Evolutionary conservation across 2,888 invertebrate genomes (phyloP).

Genomic region (Tricholauxania praeusta): DNA sequence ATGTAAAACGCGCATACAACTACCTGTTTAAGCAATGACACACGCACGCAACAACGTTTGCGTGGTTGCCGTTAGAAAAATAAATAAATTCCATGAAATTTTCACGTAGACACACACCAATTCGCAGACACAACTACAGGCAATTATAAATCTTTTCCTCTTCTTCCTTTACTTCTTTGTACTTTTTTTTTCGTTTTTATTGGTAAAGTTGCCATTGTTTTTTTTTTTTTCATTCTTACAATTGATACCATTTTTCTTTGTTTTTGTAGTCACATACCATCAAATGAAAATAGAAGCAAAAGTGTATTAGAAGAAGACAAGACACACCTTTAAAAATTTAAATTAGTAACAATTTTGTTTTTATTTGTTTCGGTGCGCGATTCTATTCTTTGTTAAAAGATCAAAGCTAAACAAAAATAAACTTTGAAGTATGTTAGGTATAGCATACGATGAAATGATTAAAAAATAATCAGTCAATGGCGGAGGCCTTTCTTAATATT

Average conservation of each 20-base stretch:
- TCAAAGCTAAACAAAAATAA: no score
- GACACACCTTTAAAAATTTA: no score
- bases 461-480: no score
- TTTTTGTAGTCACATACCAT: not conserved
- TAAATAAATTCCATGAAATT: constrained; percentile 17
- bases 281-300: no score
- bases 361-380: no score
- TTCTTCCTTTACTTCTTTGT: constrained; percentile 15
- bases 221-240: constrained; percentile 40
- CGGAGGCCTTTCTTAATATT: no score
- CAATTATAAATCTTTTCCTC: constrained; percentile 19
- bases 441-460: no score
- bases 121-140: constrained; percentile 33
- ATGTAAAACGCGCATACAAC: not conserved
- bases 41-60: not conserved
- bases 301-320: no score
- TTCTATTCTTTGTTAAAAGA: no score
- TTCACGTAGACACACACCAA: constrained; percentile 17
- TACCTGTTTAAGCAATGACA: not conserved
- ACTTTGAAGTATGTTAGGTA: no score
- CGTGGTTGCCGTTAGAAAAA: not conserved
- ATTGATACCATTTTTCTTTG: constrained; percentile 24
- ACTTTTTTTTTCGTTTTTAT: constrained; percentile 41
- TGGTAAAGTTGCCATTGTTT: constrained; percentile 37
- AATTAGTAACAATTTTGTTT: no score